Conservation (phyloP, 2,888 invertebrate species). For the Dromius quadrimaculatus region DNA sequence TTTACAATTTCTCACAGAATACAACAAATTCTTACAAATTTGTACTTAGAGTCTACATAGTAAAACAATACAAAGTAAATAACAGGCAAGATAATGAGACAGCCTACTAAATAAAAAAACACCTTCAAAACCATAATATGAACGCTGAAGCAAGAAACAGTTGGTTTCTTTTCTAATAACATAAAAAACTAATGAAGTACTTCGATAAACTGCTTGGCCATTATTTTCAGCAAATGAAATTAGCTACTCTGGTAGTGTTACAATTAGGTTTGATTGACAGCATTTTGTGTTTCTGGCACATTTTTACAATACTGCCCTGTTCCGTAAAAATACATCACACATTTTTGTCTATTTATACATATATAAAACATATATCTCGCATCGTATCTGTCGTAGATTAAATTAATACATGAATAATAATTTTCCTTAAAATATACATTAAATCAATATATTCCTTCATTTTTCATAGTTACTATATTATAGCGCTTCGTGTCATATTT, state of each 20-base stretch:
- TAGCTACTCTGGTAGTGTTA: conserved; percentile 4
- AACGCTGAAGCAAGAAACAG: conserved; percentile 51
- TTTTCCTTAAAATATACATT: conserved; percentile 20
- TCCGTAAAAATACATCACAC: conserved; percentile 11
- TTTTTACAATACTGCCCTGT: conserved; percentile 44
- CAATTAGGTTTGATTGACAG: conserved; percentile 3
- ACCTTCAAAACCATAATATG: conserved; percentile 62
- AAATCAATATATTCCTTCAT: conserved; percentile 2
- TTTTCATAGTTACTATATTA: conserved; percentile 36
- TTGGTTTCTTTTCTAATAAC: conserved; percentile 44
- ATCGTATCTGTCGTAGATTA: conserved; percentile 18
- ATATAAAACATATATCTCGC: conserved; percentile 31
- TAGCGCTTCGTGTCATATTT: conserved; percentile 32
- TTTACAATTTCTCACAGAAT: conserved; percentile 66
- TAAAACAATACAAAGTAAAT: conserved; percentile 59
- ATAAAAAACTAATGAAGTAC: conserved; percentile 37
- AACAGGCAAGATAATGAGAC: conserved; percentile 67
- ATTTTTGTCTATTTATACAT: conserved; percentile 30
- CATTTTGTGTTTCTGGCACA: conserved; percentile 38
- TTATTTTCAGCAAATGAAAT: conserved; percentile 7
- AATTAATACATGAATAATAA: conserved; percentile 21
- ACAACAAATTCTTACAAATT: conserved; percentile 66
- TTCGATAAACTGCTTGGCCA: conserved; percentile 22
- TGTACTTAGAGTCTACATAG: conserved; percentile 66
- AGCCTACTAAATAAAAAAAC: conserved; percentile 62